A percentile compares a stretch with the other conserved stretches of the same genome.
phyloP scores from a whole-genome alignment of 2,888 invertebrate species.

The Agrotis exclamationis region DNA sequence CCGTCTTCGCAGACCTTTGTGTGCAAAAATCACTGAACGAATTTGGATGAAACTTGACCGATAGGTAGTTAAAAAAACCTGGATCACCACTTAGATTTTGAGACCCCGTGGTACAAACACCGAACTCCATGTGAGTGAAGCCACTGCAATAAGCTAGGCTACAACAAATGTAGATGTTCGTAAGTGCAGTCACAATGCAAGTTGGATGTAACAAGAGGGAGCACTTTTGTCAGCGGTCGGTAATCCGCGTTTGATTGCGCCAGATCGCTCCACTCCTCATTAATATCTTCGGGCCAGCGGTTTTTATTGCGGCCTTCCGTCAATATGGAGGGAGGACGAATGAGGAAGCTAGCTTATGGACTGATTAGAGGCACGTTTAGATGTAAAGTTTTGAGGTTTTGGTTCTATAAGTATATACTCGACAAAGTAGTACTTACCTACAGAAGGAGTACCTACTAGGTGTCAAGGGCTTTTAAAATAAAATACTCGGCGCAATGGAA shows the following conservation, averaged over 20 bases:
- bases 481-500: too few species aligned
- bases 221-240: slow-evolving; percentile 69
- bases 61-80: too few species aligned
- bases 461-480: too few species aligned
- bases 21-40: too few species aligned
- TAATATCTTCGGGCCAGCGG: slow-evolving; percentile 62
- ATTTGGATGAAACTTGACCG: too few species aligned
- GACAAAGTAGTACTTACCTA: background rate
- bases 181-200: slow-evolving; percentile 50
- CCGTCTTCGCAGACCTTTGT: too few species aligned
- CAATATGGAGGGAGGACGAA: slow-evolving; percentile 29
- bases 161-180: slow-evolving; percentile 3
- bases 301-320: slow-evolving; percentile 58
- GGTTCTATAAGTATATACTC: background rate
- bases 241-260: slow-evolving; percentile 77
- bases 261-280: slow-evolving; percentile 69
- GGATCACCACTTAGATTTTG: too few species aligned
- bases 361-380: background rate
- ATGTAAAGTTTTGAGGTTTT: background rate
- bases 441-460: background rate
- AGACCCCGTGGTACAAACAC: too few species aligned
- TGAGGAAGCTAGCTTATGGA: slow-evolving; percentile 12
- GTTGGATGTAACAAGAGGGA: slow-evolving; percentile 36
- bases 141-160: background rate
- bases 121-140: too few species aligned